phyloP scores from a whole-genome alignment of 2,888 invertebrate species.

The Lepidonotus clava region DNA sequence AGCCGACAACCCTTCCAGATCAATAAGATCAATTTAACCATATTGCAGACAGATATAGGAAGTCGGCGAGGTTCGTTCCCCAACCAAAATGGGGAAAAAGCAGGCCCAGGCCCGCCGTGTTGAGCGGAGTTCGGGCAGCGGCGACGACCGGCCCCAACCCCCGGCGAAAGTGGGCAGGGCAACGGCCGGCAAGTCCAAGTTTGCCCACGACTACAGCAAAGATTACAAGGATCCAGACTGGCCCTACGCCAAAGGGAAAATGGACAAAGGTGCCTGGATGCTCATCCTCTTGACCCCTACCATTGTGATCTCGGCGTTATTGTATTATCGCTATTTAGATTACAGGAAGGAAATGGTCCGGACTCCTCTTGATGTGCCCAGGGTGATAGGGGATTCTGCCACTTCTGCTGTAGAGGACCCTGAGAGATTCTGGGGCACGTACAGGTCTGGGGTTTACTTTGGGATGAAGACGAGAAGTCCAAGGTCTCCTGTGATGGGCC shows the following conservation, averaged over 20 bases:
- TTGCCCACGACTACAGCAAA: conserved; percentile 58
- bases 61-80: not conserved
- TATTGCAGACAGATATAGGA: not conserved
- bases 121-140: conserved; percentile 66
- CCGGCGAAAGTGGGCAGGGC: conserved; percentile 22
- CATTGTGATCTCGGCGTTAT: conserved; percentile 49
- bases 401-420: conserved; percentile 59
- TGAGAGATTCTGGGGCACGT: conserved; percentile 90
- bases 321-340: conserved; percentile 52
- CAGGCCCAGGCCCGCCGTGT: conserved; percentile 64
- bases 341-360: conserved; percentile 59
- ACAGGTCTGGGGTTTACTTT: conserved; percentile 82
- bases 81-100: conserved; percentile 43
- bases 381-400: conserved; percentile 54
- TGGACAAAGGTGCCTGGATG: conserved; percentile 59
- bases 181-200: conserved; percentile 29
- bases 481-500: conserved; percentile 91
- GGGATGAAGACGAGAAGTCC: conserved; percentile 92
- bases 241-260: conserved; percentile 59
- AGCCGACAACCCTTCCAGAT: too few relatives aligned
- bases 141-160: conserved; percentile 9
- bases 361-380: conserved; percentile 62
- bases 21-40: not conserved
- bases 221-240: conserved; percentile 60
- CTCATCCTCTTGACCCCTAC: conserved; percentile 57